Conservation (phyloP, 2,113 vertebrate genomes). For the Sylvietta virens region DNA sequence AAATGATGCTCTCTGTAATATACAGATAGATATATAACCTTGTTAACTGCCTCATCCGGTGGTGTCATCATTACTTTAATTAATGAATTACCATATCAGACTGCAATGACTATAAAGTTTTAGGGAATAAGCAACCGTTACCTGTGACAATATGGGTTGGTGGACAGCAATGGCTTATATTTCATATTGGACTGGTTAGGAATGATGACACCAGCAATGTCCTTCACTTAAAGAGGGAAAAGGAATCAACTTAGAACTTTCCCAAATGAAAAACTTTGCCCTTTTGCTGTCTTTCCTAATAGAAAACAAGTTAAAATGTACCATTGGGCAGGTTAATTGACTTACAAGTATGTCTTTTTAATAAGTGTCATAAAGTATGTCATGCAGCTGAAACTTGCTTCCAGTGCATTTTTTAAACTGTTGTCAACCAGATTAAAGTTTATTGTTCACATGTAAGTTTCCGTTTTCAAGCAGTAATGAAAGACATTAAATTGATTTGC, state of each 20-base stretch:
- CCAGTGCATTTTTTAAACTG: conserved; percentile 67
- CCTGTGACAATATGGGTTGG: neutral
- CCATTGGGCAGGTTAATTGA: conserved; percentile 71
- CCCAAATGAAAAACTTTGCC: conserved; percentile 63
- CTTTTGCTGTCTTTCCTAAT: conserved; percentile 65
- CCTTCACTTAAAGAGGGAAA: conserved; percentile 39
- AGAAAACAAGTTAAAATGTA: conserved; percentile 77
- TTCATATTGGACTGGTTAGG: conserved; percentile 35
- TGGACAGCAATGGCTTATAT: conserved; percentile 11
- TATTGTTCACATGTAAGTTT: conserved; percentile 67
- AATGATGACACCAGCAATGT: neutral
- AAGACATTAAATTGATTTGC: conserved; percentile 71
- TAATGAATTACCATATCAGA: conserved; percentile 65
- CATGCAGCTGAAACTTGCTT: conserved; percentile 68
- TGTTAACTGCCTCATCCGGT: conserved; percentile 48
- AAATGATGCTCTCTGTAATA: neutral
- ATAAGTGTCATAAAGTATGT: conserved; percentile 77
- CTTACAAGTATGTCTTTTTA: conserved; percentile 75
- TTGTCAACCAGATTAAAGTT: conserved; percentile 78
- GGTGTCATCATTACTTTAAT: conserved; percentile 62
- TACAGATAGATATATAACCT: conserved; percentile 40
- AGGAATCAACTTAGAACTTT: conserved; percentile 47
- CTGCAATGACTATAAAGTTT: conserved; percentile 51
- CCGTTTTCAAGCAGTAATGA: conserved; percentile 64
- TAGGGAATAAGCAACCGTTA: neutral